phyloP scores from a whole-genome alignment of 2,797 vertebrate genomes.

The Rhodeus uyekii region DNA sequence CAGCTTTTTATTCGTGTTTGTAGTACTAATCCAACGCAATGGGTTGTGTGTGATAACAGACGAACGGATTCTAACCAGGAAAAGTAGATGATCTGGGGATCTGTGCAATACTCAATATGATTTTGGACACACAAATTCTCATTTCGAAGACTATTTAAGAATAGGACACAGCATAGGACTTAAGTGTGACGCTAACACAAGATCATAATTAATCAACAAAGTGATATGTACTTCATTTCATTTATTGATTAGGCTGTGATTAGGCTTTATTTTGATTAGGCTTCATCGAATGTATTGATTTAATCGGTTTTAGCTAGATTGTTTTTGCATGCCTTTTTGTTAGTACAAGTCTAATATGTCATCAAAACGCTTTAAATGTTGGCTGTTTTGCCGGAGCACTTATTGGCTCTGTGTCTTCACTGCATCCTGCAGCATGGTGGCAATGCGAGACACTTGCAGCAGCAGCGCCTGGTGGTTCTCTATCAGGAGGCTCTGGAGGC shows the following conservation, averaged over 20 bases:
- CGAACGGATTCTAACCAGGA: too few species aligned
- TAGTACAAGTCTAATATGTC: conserved; percentile 2
- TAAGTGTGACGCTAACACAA: not conserved
- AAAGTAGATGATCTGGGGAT: too few species aligned
- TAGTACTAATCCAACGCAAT: too few species aligned
- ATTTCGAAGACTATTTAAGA: too few species aligned
- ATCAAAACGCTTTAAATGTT: not conserved
- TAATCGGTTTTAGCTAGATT: too few species aligned
- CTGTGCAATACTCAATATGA: too few species aligned
- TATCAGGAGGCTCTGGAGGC: conserved; percentile 73
- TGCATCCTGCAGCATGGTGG: conserved; percentile 56
- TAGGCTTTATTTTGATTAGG: too few species aligned
- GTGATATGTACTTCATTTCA: not conserved
- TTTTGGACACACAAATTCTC: too few species aligned
- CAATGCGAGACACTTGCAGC: conserved; percentile 72
- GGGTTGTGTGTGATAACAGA: too few species aligned
- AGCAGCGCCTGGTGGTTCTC: conserved; percentile 78
- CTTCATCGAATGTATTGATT: too few species aligned
- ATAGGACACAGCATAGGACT: not conserved
- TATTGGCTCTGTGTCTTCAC: conserved; percentile 36
- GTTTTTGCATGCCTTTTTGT: not conserved
- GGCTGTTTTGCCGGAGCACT: not conserved
- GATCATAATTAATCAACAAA: not conserved
- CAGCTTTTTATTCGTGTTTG: too few species aligned
- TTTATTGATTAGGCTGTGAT: not conserved